Conservation (phyloP, 2,888 invertebrate genomes). For the Acrobasis repandana region DNA sequence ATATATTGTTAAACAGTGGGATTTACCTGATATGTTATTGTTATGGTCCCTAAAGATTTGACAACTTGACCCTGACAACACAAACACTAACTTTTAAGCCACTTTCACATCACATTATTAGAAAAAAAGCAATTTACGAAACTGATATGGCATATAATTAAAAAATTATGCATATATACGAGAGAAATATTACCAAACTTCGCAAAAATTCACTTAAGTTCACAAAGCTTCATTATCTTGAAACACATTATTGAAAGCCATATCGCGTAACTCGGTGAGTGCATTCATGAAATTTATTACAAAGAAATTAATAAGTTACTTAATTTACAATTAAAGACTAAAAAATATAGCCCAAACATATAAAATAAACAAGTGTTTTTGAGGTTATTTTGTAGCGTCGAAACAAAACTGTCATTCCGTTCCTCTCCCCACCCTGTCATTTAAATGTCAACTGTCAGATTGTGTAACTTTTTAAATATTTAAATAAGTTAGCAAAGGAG, state of each 20-base stretch:
- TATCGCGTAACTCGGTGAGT: not conserved
- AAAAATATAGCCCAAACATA: not conserved
- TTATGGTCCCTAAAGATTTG: not conserved
- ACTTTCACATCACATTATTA: not conserved
- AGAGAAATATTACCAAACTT: not conserved
- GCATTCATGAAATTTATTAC: not conserved
- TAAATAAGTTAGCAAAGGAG: too few species aligned
- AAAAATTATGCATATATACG: not conserved
- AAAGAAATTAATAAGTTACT: not conserved
- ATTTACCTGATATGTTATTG: not conserved
- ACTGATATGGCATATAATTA: not conserved
- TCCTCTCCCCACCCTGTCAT: too few species aligned
- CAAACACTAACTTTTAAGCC: not conserved
- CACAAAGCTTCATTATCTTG: not conserved
- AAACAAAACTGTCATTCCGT: not conserved
- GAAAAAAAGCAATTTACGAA: not conserved
- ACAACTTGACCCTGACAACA: not conserved
- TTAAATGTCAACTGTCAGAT: too few species aligned
- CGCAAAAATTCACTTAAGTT: not conserved
- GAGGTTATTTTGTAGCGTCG: not conserved
- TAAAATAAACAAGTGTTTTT: not conserved
- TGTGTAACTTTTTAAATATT: not conserved
- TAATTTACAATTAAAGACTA: not conserved
- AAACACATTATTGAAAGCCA: not conserved
- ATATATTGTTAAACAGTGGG: not conserved